Conservation (phyloP, 1,140 invertebrate genomes). For the Trinorchestia longiramus region DNA sequence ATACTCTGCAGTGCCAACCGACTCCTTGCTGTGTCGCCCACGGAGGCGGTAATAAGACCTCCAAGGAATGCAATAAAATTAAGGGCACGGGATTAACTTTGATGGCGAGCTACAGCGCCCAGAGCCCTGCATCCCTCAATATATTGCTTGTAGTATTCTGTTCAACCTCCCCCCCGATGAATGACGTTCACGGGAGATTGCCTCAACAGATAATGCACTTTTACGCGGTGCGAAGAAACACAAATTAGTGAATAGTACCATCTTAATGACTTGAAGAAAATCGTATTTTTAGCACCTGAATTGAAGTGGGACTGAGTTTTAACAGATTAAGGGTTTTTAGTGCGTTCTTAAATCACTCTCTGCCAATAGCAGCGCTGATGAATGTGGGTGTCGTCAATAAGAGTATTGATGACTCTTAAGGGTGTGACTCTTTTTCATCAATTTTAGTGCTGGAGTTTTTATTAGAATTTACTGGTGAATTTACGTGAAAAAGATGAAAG, state of each 20-base stretch:
- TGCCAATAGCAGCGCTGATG: conserved; percentile 26
- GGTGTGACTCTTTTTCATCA: background rate
- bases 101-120: conserved; percentile 24
- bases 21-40: background rate
- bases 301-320: background rate
- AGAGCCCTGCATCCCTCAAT: conserved; percentile 32
- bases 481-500: background rate
- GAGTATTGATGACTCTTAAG: no score
- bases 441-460: background rate
- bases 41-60: background rate
- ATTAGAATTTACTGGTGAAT: background rate
- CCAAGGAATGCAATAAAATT: conserved; percentile 48
- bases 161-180: background rate
- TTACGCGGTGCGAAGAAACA: conserved; percentile 4
- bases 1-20: background rate
- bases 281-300: background rate
- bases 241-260: background rate
- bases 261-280: background rate
- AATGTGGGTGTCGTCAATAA: background rate
- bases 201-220: conserved; percentile 32
- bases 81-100: conserved; percentile 52
- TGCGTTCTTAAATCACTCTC: background rate
- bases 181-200: conserved; percentile 1
- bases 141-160: conserved; percentile 11
- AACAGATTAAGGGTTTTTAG: background rate